phyloP scores from a whole-genome alignment of 1,140 invertebrate species.

The Dryas iulia region DNA sequence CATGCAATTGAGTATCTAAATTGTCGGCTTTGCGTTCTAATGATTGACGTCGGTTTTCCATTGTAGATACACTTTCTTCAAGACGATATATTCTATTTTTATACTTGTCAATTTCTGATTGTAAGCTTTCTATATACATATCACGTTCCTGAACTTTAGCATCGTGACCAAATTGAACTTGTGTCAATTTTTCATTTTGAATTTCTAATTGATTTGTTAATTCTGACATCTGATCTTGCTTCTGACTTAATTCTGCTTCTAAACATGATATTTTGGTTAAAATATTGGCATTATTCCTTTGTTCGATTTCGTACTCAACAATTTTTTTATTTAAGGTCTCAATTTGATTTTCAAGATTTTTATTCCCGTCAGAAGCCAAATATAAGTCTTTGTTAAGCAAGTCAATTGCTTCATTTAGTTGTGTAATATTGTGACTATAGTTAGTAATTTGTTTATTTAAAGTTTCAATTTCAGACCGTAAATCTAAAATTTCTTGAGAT shows the following conservation, averaged over 20 bases:
- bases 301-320: conserved; percentile 70
- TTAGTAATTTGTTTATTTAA: conserved; percentile 43
- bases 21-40: conserved; percentile 80
- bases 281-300: conserved; percentile 65
- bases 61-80: conserved; percentile 81
- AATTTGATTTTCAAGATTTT: conserved; percentile 53
- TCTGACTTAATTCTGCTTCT: conserved; percentile 67
- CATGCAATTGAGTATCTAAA: conserved; percentile 80
- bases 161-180: conserved; percentile 74
- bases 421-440: conserved; percentile 41
- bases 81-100: conserved; percentile 82
- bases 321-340: conserved; percentile 62
- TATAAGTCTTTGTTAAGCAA: conserved; percentile 51
- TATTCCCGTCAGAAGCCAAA: conserved; percentile 55
- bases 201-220: conserved; percentile 57
- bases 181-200: conserved; percentile 54
- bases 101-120: conserved; percentile 84
- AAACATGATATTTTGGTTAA: conserved; percentile 69
- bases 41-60: conserved; percentile 80
- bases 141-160: conserved; percentile 87
- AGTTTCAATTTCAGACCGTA: conserved; percentile 46
- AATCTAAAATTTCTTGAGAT: conserved; percentile 39
- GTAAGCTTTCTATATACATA: conserved; percentile 86
- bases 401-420: conserved; percentile 45
- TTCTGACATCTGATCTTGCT: conserved; percentile 59